Evolutionary conservation across 2,888 invertebrate species (phyloP).

Genomic region (Dendrolimus pini): DNA sequence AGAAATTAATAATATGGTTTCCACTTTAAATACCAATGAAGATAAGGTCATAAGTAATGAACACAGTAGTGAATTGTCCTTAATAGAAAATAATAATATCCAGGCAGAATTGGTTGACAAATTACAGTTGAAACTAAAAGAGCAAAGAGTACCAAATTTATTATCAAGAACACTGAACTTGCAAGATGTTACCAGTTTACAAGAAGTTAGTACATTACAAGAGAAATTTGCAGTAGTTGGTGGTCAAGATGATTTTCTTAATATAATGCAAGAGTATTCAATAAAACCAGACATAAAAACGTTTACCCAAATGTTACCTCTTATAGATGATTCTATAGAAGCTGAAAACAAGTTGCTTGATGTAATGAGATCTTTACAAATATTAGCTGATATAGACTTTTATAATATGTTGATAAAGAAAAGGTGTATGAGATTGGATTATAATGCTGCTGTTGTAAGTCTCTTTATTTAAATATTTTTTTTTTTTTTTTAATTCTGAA

Average conservation of each 20-base stretch:
- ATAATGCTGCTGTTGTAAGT: constrained; percentile 82
- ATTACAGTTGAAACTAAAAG: constrained; percentile 12
- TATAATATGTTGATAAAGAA: constrained; percentile 92
- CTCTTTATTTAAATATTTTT: constrained; percentile 2
- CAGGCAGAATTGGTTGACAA: constrained; percentile 28
- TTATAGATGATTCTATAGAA: constrained; percentile 79
- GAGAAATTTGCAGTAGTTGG: constrained; percentile 88
- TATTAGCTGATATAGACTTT: constrained; percentile 87
- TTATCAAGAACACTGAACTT: constrained; percentile 77
- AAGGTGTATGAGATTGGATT: constrained; percentile 82
- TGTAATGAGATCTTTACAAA: constrained; percentile 73
- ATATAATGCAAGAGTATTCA: constrained; percentile 81
- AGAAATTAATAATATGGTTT: background rate
- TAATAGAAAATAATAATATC: constrained; percentile 6
- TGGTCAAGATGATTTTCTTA: constrained; percentile 84
- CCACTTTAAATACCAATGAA: background rate
- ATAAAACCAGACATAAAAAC: constrained; percentile 87
- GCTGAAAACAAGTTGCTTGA: constrained; percentile 83
- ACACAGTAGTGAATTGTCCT: background rate
- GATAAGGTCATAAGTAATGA: background rate
- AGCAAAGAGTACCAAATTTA: constrained; percentile 78
- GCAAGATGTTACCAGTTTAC: constrained; percentile 76
- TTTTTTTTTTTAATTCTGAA: background rate
- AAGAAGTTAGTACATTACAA: constrained; percentile 75
- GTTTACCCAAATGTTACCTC: constrained; percentile 84